Conservation (phyloP, 2,113 vertebrate species). For the Brachionichthys hirsutus region DNA sequence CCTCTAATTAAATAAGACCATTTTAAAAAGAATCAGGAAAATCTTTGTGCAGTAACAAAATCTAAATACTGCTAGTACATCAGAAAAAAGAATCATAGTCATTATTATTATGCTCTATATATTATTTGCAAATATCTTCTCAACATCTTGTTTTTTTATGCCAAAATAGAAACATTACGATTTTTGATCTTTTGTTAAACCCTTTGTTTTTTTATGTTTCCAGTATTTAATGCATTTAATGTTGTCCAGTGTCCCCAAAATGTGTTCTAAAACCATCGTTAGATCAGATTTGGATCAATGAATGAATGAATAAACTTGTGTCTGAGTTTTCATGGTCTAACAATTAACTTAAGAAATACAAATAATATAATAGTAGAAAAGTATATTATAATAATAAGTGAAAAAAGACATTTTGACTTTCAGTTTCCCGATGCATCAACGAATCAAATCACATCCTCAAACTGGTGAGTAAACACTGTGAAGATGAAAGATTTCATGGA, state of each 20-base stretch:
- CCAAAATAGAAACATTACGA: too few relatives aligned
- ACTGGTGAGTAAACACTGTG: constrained; percentile 76
- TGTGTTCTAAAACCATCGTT: neutral
- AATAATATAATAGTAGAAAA: neutral
- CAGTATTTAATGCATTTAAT: neutral
- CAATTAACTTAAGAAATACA: neutral
- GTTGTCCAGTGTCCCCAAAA: too few relatives aligned
- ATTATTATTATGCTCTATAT: too few relatives aligned
- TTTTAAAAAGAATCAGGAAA: too few relatives aligned
- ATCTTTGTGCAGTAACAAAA: too few relatives aligned
- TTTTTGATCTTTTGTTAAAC: neutral
- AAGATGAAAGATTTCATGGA: too few relatives aligned
- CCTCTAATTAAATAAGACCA: too few relatives aligned
- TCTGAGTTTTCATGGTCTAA: neutral
- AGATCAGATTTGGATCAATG: neutral
- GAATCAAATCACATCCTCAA: constrained; percentile 72
- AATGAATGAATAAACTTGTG: too few relatives aligned
- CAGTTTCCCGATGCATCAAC: constrained; percentile 35
- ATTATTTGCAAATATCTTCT: too few relatives aligned
- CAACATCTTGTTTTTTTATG: too few relatives aligned
- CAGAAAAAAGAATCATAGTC: too few relatives aligned
- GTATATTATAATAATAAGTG: neutral
- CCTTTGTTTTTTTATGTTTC: neutral
- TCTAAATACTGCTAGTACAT: too few relatives aligned
- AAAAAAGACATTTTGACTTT: neutral